Base-by-base conservation (phyloP, 2,113 vertebrate species). In the Pomatostomus ruficeps region DNA sequence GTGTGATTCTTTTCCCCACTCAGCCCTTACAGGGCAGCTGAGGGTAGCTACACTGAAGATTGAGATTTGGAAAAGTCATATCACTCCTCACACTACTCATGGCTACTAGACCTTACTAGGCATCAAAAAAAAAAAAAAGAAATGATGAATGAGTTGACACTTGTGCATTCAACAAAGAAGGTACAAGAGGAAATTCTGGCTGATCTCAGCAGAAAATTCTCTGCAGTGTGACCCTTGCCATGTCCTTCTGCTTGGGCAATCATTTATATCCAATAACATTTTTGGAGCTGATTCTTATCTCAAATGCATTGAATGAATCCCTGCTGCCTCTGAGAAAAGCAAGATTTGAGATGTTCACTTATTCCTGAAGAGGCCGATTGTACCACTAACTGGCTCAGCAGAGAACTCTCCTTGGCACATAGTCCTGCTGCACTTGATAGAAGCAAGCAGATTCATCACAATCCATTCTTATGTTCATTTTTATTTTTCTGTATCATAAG, bases 231-330 rank as follows among this genome's bases (percentile, higher is more conserved):
- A 89, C 46, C 43, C 40, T 91, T 9, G 3, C 42, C 46, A 33
- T 31, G 28, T 85, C 35, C 62, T 97, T 85, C 91, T 91, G 66
- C 85, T 95, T 96, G 85, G 71, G 58, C 78, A 91, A 85, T 63
- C 71, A 85, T 49, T 96, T 94, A 88, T 76, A 59, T 57, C 85
- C 38, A 91, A 66, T 62, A 85, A 87, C 49, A 85, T 54, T 85
- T 94, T 66, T 88, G 87, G 55, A 89, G 33, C 21, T 70, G 67
- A 89, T 83, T 78, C 89, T 93, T 84, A 13, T 57, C 74, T 55
- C 15, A 84, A 93, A 88, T 51, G 20, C n/a, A 59, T 31, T 85
- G 63, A 89, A 91, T 28, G 35, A 92, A 85, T 73, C 67, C 54
- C 62, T 70, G 1, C 58, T 63, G 22, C 14, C 38, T 91, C 62